These are phyloP conservation scores for Eriosoma lanigerum DNA, from an alignment of 1,140 invertebrate species.

Conservation along the genomic window DNA sequence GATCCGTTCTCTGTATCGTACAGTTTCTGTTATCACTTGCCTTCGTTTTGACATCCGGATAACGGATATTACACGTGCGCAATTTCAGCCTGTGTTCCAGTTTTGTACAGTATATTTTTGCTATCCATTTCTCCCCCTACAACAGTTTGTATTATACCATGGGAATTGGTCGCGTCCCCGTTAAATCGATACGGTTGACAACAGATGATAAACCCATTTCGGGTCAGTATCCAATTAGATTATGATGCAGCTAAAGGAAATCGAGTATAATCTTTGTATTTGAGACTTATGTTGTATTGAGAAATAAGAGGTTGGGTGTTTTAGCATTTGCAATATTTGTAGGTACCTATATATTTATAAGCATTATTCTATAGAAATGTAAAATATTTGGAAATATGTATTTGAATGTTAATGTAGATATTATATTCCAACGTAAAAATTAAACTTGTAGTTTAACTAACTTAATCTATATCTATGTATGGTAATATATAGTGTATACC, in stretches of 20 bases:
- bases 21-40: not conserved
- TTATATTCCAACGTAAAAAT: too few relatives aligned
- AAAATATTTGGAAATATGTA: too few relatives aligned
- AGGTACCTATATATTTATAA: not conserved
- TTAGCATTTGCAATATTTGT: not conserved
- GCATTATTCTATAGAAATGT: too few relatives aligned
- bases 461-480: too few relatives aligned
- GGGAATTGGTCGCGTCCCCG: not conserved
- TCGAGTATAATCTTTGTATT: not conserved
- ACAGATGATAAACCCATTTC: conserved; percentile 30
- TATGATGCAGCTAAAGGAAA: conserved; percentile 1
- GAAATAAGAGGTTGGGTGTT: not conserved
- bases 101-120: not conserved
- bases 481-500: too few relatives aligned
- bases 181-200: conserved; percentile 29
- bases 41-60: not conserved
- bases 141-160: not conserved
- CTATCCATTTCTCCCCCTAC: not conserved
- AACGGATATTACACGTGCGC: not conserved
- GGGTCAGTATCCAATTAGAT: not conserved
- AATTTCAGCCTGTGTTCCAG: not conserved
- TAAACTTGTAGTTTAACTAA: too few relatives aligned
- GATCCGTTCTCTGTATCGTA: too few relatives aligned
- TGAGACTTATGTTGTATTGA: not conserved
- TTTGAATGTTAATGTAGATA: too few relatives aligned